Percentiles rank a stretch among this genome's conserved stretches.
phyloP scores from a whole-genome alignment of 2,113 vertebrate species.

The Phrynosoma platyrhinos region DNA sequence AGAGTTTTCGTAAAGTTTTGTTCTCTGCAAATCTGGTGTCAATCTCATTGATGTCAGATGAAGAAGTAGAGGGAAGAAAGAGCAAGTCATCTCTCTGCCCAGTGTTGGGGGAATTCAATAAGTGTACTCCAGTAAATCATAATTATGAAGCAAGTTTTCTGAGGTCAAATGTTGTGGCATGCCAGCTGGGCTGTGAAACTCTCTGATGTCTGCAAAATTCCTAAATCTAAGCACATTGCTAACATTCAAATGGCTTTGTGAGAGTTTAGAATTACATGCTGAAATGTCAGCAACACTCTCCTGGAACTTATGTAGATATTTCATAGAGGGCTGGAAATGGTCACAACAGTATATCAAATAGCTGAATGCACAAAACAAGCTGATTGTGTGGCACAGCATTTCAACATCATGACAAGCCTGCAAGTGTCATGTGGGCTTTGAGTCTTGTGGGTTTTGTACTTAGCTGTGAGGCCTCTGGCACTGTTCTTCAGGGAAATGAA shows the following conservation, averaged over 20 bases:
- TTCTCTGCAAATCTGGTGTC: neutral
- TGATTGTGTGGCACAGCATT: neutral
- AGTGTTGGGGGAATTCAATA: neutral
- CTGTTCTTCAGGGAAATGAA: neutral
- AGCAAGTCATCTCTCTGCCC: neutral
- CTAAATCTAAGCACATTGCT: constrained; percentile 18
- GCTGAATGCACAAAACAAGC: neutral
- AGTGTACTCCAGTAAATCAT: neutral
- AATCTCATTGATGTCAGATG: neutral
- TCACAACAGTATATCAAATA: neutral
- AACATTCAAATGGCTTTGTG: neutral
- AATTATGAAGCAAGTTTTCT: neutral
- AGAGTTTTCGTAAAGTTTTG: neutral
- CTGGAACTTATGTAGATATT: neutral
- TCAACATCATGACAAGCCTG: neutral
- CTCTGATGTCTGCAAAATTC: neutral
- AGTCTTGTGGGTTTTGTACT: neutral
- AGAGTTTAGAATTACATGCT: constrained; percentile 22
- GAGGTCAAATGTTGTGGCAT: neutral
- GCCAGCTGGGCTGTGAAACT: neutral
- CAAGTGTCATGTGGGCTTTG: neutral
- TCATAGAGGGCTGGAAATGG: neutral
- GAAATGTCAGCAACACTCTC: constrained; percentile 5
- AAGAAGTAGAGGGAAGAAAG: neutral
- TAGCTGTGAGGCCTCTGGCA: neutral